These are phyloP conservation scores for Chaetodon auriga DNA, from an alignment of 2,113 vertebrate genomes.

Conservation along the genomic window DNA sequence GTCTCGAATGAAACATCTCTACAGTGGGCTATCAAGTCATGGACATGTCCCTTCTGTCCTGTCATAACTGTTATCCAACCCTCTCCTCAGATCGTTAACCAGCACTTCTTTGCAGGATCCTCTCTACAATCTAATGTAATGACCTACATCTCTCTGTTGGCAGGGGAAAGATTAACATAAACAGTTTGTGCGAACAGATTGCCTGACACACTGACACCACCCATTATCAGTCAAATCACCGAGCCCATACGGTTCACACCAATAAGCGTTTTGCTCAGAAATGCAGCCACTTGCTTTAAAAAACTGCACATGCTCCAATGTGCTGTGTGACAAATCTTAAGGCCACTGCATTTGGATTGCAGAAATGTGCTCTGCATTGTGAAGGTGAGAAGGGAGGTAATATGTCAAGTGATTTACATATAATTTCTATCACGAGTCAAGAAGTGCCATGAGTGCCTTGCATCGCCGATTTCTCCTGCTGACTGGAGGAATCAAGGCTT, in stretches of 20 bases:
- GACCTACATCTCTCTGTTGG: slow-evolving; percentile 4
- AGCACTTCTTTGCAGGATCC: slow-evolving; percentile 23
- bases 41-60: slow-evolving; percentile 40
- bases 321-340: slow-evolving; percentile 26
- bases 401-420: slow-evolving; percentile 53
- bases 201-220: neutral
- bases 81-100: slow-evolving; percentile 42
- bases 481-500: slow-evolving; percentile 36
- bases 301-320: neutral
- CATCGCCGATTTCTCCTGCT: slow-evolving; percentile 5
- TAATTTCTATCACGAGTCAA: slow-evolving; percentile 33
- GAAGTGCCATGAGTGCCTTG: slow-evolving; percentile 14
- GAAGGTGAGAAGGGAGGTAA: slow-evolving; percentile 43
- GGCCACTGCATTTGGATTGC: slow-evolving; percentile 10
- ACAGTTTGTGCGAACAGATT: neutral
- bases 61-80: slow-evolving; percentile 31
- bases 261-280: slow-evolving; percentile 33
- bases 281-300: neutral
- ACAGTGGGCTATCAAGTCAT: slow-evolving; percentile 14
- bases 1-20: slow-evolving; percentile 47
- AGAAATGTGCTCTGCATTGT: slow-evolving; percentile 37
- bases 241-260: slow-evolving; percentile 12
- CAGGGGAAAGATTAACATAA: slow-evolving; percentile 51
- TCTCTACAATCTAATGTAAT: slow-evolving; percentile 33
- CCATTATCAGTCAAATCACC: slow-evolving; percentile 48